Evolutionary conservation across 53 echinoderm and acorn worm genomes (phyloP).

Genomic region (Actinopyga echinites): DNA sequence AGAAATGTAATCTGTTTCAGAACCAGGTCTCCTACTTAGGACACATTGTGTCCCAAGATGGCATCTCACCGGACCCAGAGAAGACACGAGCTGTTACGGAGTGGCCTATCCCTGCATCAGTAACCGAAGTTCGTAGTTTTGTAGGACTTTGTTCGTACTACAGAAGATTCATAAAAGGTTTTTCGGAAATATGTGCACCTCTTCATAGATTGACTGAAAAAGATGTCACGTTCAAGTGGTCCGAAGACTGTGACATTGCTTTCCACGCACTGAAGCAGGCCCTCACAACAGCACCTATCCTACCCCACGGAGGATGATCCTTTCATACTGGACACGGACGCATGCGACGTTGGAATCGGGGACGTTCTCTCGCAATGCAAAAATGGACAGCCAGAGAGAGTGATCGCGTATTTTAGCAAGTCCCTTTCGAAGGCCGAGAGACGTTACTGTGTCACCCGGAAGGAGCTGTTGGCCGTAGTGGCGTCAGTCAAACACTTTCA

Average conservation of each 20-base stretch:
- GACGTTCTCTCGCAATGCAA: slow-evolving; percentile 37
- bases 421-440: slow-evolving; percentile 27
- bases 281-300: slow-evolving; percentile 15
- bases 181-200: slow-evolving; percentile 41
- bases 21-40: slow-evolving; percentile 52
- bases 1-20: slow-evolving; percentile 59
- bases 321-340: slow-evolving; percentile 54
- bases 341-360: slow-evolving; percentile 43
- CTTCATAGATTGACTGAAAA: slow-evolving; percentile 51
- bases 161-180: slow-evolving; percentile 42
- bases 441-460: slow-evolving; percentile 52
- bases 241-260: slow-evolving; percentile 37
- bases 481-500: slow-evolving; percentile 29
- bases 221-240: slow-evolving; percentile 15
- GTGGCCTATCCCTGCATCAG: slow-evolving; percentile 26
- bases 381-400: slow-evolving; percentile 26
- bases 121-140: slow-evolving; percentile 42
- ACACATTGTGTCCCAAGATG: slow-evolving; percentile 32
- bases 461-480: slow-evolving; percentile 16
- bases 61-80: slow-evolving; percentile 13
- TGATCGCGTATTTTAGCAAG: slow-evolving; percentile 42
- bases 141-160: slow-evolving; percentile 43
- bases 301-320: slow-evolving; percentile 1
- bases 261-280: slow-evolving; percentile 27
- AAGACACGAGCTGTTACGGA: slow-evolving; percentile 17